These are phyloP conservation scores for Cetonia aurata DNA, from an alignment of 2,888 invertebrate genomes.

Conservation along the genomic window DNA sequence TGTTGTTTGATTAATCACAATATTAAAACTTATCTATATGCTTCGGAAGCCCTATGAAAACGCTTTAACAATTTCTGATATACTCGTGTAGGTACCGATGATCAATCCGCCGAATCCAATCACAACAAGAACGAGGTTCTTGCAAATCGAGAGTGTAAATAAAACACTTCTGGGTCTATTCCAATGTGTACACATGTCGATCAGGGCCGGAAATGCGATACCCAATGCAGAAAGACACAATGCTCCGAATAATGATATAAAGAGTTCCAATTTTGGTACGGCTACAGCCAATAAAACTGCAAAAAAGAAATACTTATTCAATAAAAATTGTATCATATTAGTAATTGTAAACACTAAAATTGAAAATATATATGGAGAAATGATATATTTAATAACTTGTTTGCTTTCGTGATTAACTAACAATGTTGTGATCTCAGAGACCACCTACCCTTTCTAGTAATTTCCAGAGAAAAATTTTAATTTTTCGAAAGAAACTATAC, in stretches of 20 bases:
- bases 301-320: constrained; percentile 57
- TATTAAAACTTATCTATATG: constrained; percentile 10
- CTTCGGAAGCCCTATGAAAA: constrained; percentile 59
- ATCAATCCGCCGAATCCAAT: constrained; percentile 75
- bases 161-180: constrained; percentile 71
- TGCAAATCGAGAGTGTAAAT: constrained; percentile 65
- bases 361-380: too few relatives aligned
- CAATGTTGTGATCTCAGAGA: too few relatives aligned
- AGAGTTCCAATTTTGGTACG: constrained; percentile 86
- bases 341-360: too few relatives aligned
- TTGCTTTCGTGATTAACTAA: too few relatives aligned
- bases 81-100: constrained; percentile 76
- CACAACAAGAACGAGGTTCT: constrained; percentile 71
- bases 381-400: too few relatives aligned
- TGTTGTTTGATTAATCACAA: constrained; percentile 23
- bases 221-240: constrained; percentile 90
- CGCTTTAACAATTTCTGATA: constrained; percentile 71
- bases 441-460: too few relatives aligned
- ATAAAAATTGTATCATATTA: too few relatives aligned
- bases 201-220: constrained; percentile 89
- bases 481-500: too few relatives aligned
- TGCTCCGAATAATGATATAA: constrained; percentile 88
- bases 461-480: too few relatives aligned
- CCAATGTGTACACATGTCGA: constrained; percentile 88
- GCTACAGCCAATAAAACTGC: constrained; percentile 86